Evolutionary conservation across 2,797 vertebrate genomes (phyloP).

Genomic region (Pristis pectinata): DNA sequence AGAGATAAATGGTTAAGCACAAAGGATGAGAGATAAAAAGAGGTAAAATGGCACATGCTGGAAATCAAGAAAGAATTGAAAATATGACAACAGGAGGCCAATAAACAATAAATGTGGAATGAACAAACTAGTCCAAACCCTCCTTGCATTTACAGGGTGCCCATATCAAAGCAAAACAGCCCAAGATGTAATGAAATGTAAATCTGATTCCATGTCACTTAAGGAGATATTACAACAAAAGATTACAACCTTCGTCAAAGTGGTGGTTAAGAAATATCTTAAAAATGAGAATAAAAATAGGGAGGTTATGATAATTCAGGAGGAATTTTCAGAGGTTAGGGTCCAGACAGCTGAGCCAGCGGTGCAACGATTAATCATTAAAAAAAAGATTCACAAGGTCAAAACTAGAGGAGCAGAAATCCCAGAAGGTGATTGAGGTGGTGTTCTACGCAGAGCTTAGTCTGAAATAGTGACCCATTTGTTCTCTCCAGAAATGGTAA

Average conservation of each 20-base stretch:
- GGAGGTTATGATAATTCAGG: too few relatives aligned
- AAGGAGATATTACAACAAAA: neutral
- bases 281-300: neutral
- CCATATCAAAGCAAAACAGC: neutral
- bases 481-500: neutral
- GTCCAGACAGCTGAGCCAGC: neutral
- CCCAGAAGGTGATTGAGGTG: neutral
- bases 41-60: neutral
- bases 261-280: neutral
- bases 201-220: neutral
- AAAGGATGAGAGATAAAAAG: neutral
- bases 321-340: neutral
- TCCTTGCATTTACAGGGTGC: neutral
- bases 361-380: neutral
- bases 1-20: neutral
- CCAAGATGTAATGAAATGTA: neutral
- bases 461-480: neutral
- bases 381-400: neutral
- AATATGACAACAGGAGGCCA: neutral
- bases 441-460: neutral
- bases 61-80: neutral
- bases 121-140: neutral
- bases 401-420: neutral
- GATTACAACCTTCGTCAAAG: neutral
- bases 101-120: neutral